Evolutionary conservation across 2,113 vertebrate genomes (phyloP).

Genomic region (Hemicordylus capensis): DNA sequence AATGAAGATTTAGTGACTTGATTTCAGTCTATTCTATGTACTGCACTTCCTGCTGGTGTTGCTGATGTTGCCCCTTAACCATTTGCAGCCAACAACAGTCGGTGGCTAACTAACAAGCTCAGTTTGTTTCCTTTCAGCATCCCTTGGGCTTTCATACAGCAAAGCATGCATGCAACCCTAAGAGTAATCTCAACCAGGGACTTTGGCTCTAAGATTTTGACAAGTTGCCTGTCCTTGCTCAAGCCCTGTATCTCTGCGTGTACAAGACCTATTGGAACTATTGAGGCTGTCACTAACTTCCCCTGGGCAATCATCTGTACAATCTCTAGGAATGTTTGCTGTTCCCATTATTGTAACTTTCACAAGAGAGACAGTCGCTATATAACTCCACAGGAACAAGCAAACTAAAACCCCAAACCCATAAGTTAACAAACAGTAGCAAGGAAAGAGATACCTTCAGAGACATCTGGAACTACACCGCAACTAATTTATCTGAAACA

Average conservation of each 20-base stretch:
- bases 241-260: slow-evolving; percentile 48
- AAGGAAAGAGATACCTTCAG: slow-evolving; percentile 9
- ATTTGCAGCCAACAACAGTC: slow-evolving; percentile 10
- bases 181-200: slow-evolving; percentile 28
- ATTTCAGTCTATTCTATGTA: not conserved
- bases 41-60: slow-evolving; percentile 22
- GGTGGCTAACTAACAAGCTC: not conserved
- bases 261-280: slow-evolving; percentile 42
- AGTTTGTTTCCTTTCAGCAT: not conserved
- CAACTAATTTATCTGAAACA: slow-evolving; percentile 47
- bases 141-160: slow-evolving; percentile 14
- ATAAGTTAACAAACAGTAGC: slow-evolving; percentile 22
- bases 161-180: slow-evolving; percentile 34
- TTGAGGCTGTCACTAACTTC: slow-evolving; percentile 36
- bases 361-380: slow-evolving; percentile 17
- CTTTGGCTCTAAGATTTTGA: slow-evolving; percentile 41
- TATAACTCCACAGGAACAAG: not conserved
- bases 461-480: slow-evolving; percentile 22
- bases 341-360: slow-evolving; percentile 21
- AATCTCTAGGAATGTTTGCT: slow-evolving; percentile 43
- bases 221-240: slow-evolving; percentile 48
- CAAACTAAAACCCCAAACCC: not conserved
- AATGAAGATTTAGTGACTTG: not conserved
- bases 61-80: not conserved
- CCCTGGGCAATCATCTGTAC: slow-evolving; percentile 48